Evolutionary conservation across 2,113 vertebrate species (phyloP).

Genomic region (Scytalopus superciliaris): DNA sequence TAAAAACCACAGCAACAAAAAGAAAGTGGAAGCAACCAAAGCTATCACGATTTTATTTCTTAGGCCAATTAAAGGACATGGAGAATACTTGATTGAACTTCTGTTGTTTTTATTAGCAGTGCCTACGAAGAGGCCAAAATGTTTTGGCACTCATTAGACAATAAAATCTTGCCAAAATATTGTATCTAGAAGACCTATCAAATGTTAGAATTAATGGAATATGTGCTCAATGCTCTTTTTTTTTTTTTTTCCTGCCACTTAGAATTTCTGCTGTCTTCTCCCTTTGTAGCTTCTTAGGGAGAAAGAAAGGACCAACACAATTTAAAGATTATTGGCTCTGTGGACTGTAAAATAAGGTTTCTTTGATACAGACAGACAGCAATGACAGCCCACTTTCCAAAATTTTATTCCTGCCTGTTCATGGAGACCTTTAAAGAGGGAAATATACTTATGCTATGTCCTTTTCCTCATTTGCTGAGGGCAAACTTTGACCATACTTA

Average conservation of each 20-base stretch:
- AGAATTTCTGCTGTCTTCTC: neutral
- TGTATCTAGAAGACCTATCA: neutral
- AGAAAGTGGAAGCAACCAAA: neutral
- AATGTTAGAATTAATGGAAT: neutral
- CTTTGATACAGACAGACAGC: neutral
- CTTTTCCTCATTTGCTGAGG: neutral
- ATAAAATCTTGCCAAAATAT: neutral
- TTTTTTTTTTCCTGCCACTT: fast-evolving
- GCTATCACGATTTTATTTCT: neutral
- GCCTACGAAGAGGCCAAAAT: neutral
- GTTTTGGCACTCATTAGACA: neutral
- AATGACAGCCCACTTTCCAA: neutral
- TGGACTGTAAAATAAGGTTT: neutral
- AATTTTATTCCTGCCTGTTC: neutral
- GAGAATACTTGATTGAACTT: neutral
- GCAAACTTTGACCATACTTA: neutral
- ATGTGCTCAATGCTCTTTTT: neutral
- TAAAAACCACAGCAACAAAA: neutral
- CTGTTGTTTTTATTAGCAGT: neutral
- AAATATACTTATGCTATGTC: neutral
- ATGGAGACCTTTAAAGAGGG: neutral
- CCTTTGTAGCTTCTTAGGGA: neutral
- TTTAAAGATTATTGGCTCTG: neutral
- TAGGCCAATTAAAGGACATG: neutral
- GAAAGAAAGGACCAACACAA: neutral